These are phyloP conservation scores for Dasyurus viverrinus DNA, from an alignment of 2,113 vertebrate species.

Conservation along the genomic window DNA sequence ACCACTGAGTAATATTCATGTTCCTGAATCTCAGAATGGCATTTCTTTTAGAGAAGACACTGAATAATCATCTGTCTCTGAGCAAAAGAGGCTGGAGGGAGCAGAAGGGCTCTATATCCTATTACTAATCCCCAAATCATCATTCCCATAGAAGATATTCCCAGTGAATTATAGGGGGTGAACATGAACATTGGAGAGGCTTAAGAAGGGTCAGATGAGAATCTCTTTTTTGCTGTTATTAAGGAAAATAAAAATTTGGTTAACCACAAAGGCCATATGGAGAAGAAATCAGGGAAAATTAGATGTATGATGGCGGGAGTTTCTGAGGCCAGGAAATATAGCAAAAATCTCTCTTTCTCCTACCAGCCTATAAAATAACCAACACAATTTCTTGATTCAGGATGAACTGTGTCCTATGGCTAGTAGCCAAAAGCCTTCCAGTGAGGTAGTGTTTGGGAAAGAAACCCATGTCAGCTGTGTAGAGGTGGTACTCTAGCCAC, in stretches of 20 bases:
- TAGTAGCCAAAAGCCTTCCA: slow-evolving; percentile 53
- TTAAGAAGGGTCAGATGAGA: neutral
- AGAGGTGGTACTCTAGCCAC: neutral
- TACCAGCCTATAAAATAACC: slow-evolving; percentile 47
- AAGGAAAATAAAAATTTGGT: neutral
- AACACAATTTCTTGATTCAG: slow-evolving; percentile 43
- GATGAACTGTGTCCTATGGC: slow-evolving; percentile 54
- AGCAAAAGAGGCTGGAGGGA: neutral
- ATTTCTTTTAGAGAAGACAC: neutral
- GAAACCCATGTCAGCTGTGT: slow-evolving; percentile 15
- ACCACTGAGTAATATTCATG: neutral
- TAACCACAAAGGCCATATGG: slow-evolving; percentile 44
- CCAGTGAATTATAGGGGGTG: neutral
- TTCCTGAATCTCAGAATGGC: neutral
- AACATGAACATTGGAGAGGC: neutral
- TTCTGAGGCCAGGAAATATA: slow-evolving; percentile 60
- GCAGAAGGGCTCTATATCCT: neutral
- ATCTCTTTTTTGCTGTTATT: neutral
- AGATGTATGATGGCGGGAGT: slow-evolving; percentile 51
- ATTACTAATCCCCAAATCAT: neutral
- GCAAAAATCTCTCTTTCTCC: slow-evolving; percentile 17
- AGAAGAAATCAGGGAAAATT: slow-evolving; percentile 65
- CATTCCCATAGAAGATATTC: neutral
- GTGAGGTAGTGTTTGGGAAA: slow-evolving; percentile 32
- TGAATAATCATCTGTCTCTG: neutral